Evolutionary conservation across 2,113 vertebrate genomes (phyloP).

Genomic region (Nesogale talazaci): DNA sequence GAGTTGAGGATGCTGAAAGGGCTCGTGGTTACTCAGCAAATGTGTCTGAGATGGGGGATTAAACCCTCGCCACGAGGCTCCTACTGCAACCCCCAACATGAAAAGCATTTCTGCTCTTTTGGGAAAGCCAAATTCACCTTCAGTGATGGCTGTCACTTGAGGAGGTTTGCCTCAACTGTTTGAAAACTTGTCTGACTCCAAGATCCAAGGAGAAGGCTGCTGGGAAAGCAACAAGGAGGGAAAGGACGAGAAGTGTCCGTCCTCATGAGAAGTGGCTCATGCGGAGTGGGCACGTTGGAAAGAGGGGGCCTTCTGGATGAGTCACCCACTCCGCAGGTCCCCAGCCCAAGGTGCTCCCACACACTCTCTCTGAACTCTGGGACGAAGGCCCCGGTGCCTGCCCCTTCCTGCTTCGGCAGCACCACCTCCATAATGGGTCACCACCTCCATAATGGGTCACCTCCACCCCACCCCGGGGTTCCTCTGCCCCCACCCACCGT

Average conservation of each 20-base stretch:
- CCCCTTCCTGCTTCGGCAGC: too few species aligned
- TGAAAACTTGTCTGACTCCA: too few species aligned
- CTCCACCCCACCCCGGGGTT: conserved; percentile 43
- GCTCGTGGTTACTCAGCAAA: background rate
- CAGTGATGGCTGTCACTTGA: too few species aligned
- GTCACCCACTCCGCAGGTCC: background rate
- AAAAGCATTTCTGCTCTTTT: background rate
- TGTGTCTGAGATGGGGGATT: background rate
- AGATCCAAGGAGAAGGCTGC: too few species aligned
- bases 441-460: background rate
- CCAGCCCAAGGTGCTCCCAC: too few species aligned
- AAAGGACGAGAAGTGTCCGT: too few species aligned
- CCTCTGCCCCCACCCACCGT: conserved; percentile 9
- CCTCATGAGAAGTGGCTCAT: too few species aligned
- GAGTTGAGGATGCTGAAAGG: background rate
- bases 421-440: background rate
- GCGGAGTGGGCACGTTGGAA: background rate
- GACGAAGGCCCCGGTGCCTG: background rate
- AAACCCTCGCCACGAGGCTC: too few species aligned
- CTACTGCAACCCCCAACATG: too few species aligned
- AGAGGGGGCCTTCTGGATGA: background rate
- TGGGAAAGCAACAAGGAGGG: too few species aligned
- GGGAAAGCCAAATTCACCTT: background rate
- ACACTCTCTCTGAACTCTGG: background rate
- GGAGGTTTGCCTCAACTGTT: too few species aligned